Percentiles rank a stretch among this genome's conserved stretches.
These are phyloP conservation scores for Chesias legatella DNA, from an alignment of 2,888 invertebrate genomes.

Conservation along the genomic window DNA sequence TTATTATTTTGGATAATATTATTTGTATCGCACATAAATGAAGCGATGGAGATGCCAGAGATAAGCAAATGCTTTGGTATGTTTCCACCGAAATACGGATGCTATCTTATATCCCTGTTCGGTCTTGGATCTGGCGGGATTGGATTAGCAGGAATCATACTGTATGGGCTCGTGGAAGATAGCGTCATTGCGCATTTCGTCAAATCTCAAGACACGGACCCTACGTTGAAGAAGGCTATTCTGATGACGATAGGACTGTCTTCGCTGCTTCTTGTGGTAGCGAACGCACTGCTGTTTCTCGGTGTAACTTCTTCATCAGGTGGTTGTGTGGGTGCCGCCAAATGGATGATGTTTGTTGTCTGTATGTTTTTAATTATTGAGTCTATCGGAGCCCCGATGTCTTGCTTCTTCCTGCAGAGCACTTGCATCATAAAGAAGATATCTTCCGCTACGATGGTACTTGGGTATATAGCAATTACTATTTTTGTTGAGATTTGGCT, in stretches of 20 bases:
- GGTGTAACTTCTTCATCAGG: slow-evolving; percentile 24
- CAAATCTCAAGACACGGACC: slow-evolving; percentile 20
- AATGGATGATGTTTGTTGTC: slow-evolving; percentile 31
- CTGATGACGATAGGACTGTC: slow-evolving; percentile 34
- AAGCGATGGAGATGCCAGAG: slow-evolving; percentile 39
- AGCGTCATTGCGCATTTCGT: slow-evolving; percentile 23
- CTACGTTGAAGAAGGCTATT: slow-evolving; percentile 34
- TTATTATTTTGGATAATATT: too few species aligned
- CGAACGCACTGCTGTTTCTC: slow-evolving; percentile 33
- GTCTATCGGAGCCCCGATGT: slow-evolving; percentile 31
- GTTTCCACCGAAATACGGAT: slow-evolving; percentile 38
- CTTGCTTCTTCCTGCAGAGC: slow-evolving; percentile 38
- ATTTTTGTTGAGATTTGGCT: slow-evolving; percentile 45
- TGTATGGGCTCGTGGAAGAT: slow-evolving; percentile 44
- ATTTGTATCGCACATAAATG: background rate
- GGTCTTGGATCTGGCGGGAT: slow-evolving; percentile 38
- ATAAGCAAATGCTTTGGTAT: slow-evolving; percentile 37
- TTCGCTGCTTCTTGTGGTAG: slow-evolving; percentile 35
- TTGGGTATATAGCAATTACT: slow-evolving; percentile 27
- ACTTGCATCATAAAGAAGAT: slow-evolving; percentile 41
- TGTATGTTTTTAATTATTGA: slow-evolving; percentile 28
- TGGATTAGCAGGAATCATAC: slow-evolving; percentile 36
- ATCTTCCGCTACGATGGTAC: slow-evolving; percentile 18
- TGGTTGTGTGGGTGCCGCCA: slow-evolving; percentile 18
- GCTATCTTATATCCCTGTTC: slow-evolving; percentile 41